These are phyloP conservation scores for Cheilosia soror DNA, from an alignment of 2,888 invertebrate genomes.

Conservation along the genomic window DNA sequence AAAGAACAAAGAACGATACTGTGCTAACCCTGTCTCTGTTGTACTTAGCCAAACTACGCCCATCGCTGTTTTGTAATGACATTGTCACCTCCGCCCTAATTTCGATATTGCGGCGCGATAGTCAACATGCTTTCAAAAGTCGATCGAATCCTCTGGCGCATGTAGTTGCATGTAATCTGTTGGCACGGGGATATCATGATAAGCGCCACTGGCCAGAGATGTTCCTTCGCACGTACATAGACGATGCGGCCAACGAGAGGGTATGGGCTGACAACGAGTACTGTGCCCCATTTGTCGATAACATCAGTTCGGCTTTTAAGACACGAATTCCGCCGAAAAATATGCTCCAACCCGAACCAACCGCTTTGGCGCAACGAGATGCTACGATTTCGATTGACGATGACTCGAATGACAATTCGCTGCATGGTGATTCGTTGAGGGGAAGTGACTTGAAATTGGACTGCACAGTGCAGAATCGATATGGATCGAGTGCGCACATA, in stretches of 20 bases:
- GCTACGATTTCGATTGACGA: constrained; percentile 83
- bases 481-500: constrained; percentile 82
- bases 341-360: constrained; percentile 77
- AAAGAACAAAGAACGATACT: constrained; percentile 92
- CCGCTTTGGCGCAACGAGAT: constrained; percentile 69
- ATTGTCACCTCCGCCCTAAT: constrained; percentile 91
- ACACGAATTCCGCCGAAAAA: constrained; percentile 81
- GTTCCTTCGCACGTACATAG: constrained; percentile 96
- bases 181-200: constrained; percentile 92
- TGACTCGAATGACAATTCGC: constrained; percentile 84
- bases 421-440: constrained; percentile 83
- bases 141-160: constrained; percentile 92
- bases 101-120: constrained; percentile 91
- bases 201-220: constrained; percentile 95
- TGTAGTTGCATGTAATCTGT: constrained; percentile 92
- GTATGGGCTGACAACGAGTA: constrained; percentile 97
- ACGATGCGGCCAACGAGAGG: constrained; percentile 96
- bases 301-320: constrained; percentile 87
- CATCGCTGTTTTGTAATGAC: constrained; percentile 90
- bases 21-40: constrained; percentile 91
- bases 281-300: constrained; percentile 95
- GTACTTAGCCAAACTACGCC: constrained; percentile 91
- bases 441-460: constrained; percentile 84
- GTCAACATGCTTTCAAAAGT: constrained; percentile 87
- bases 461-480: constrained; percentile 85